phyloP scores from a whole-genome alignment of 2,113 vertebrate genomes.

The Elaphurus davidianus region DNA sequence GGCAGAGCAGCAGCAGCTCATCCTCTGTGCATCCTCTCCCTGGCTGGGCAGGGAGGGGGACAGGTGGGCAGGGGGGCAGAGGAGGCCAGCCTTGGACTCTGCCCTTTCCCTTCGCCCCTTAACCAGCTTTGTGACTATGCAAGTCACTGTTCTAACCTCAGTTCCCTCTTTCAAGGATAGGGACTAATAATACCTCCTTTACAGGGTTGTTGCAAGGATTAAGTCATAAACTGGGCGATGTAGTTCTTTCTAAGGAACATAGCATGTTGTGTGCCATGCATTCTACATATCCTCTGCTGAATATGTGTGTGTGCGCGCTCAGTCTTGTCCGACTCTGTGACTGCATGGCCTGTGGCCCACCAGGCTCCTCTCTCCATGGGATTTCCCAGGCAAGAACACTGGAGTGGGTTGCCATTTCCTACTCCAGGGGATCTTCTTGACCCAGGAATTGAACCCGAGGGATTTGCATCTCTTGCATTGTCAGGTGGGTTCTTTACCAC shows the following conservation, averaged over 20 bases:
- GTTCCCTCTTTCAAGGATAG: background rate
- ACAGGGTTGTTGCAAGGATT: background rate
- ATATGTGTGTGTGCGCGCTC: background rate
- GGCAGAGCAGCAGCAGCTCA: background rate
- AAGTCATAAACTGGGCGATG: background rate
- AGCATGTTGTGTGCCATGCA: background rate
- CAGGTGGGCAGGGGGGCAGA: background rate
- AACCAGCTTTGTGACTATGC: background rate
- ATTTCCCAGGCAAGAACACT: background rate
- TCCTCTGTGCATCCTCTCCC: background rate
- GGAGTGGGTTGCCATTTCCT: background rate
- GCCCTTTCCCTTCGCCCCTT: background rate
- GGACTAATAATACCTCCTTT: background rate
- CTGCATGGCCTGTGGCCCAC: background rate
- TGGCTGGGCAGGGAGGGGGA: background rate
- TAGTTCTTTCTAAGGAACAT: background rate
- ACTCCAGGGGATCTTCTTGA: background rate
- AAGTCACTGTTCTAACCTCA: background rate
- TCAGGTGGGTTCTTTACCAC: background rate
- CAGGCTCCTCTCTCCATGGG: background rate
- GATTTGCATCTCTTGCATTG: background rate
- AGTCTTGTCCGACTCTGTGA: background rate
- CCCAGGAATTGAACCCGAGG: background rate
- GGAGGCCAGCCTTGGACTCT: background rate
- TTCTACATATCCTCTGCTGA: background rate